phyloP scores from a whole-genome alignment of 2,113 vertebrate species.

The Lutjanus erythropterus region DNA sequence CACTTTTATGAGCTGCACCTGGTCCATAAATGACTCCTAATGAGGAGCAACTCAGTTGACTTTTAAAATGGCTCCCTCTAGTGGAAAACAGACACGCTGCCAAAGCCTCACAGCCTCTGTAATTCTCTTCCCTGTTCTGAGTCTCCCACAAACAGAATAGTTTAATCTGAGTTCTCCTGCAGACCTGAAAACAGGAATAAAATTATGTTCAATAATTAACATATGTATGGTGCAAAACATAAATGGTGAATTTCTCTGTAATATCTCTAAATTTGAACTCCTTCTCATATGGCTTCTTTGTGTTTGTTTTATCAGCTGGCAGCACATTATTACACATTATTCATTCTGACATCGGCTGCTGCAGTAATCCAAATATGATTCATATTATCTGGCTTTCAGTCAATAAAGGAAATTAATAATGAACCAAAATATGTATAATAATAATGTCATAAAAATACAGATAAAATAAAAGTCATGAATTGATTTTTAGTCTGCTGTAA shows the following conservation, averaged over 20 bases:
- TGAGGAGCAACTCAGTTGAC: slow-evolving; percentile 52
- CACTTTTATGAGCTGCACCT: slow-evolving; percentile 62
- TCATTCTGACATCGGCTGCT: slow-evolving; percentile 19
- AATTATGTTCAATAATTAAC: background rate
- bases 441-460: slow-evolving; percentile 21
- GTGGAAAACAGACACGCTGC: slow-evolving; percentile 60
- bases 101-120: background rate
- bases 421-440: background rate
- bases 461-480: slow-evolving; percentile 15
- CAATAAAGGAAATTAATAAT: slow-evolving; percentile 40
- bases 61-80: slow-evolving; percentile 83
- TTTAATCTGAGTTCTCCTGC: background rate
- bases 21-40: slow-evolving; percentile 56
- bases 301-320: slow-evolving; percentile 52
- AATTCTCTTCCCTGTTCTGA: background rate
- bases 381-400: slow-evolving; percentile 13
- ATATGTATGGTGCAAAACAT: background rate
- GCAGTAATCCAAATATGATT: slow-evolving; percentile 11
- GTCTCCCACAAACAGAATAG: background rate
- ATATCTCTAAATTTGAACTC: background rate
- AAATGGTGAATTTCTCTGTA: slow-evolving; percentile 2
- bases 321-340: slow-evolving; percentile 42
- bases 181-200: background rate
- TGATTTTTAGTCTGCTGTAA: slow-evolving; percentile 8
- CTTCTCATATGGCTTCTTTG: background rate